Evolutionary conservation across 2,113 vertebrate species (phyloP).

Genomic region (Oenanthe melanoleuca): DNA sequence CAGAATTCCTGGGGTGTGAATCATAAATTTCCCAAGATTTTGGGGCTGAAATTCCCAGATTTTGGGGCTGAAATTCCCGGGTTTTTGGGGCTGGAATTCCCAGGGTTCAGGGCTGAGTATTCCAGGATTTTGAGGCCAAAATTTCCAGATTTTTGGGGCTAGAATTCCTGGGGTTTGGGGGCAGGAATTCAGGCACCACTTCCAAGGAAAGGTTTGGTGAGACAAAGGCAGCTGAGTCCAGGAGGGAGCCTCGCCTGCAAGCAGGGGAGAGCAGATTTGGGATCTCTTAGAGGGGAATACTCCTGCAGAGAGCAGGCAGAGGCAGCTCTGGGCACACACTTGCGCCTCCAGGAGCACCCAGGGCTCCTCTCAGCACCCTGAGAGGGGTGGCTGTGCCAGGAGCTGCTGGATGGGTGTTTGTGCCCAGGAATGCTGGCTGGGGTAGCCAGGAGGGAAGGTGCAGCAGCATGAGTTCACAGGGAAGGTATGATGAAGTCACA

Average conservation of each 20-base stretch:
- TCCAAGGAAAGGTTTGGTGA: background rate
- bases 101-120: too few relatives aligned
- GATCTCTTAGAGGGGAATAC: background rate
- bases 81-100: too few relatives aligned
- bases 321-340: background rate
- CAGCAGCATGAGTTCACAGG: conserved; percentile 54
- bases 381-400: background rate
- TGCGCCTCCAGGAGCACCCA: background rate
- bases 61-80: too few relatives aligned
- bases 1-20: too few relatives aligned
- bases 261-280: background rate
- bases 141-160: too few relatives aligned
- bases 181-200: background rate
- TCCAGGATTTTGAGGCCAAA: too few relatives aligned
- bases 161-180: too few relatives aligned
- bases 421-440: conserved; percentile 42
- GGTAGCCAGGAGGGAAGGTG: conserved; percentile 68
- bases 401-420: background rate
- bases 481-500: conserved; percentile 66
- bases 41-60: too few relatives aligned
- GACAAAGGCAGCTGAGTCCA: background rate
- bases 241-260: background rate
- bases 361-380: background rate
- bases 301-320: conserved; percentile 1
- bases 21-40: too few relatives aligned